Base-by-base conservation (phyloP, 2,888 invertebrate genomes). In the Ditula angustiorana region DNA sequence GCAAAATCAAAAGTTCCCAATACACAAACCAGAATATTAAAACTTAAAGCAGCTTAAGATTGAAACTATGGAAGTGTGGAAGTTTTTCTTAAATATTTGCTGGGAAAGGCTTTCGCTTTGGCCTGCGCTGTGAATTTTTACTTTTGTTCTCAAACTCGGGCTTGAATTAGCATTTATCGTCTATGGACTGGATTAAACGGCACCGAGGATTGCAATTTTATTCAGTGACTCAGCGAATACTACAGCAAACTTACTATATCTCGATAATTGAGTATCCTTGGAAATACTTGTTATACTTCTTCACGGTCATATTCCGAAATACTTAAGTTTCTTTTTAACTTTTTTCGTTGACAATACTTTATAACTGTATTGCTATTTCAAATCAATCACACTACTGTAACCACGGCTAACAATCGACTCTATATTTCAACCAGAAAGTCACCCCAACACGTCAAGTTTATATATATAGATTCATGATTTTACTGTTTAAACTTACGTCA, bases 151-250 rank as follows among this genome's bases (percentile, higher is more conserved):
- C 70, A 80, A 88, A 87, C 78, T 87, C 87, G 67, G 70, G 66
- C 73, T 79, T 74, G 73, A 85, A 88, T 89, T 88, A 85, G 81
- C 88, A 87, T 89, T 87, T 87, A 83, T 87, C 77, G 83, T 76
- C 79, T 81, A 81, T 81, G 78, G 79, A 80, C 77, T 75, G 80
- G 81, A 84, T 83, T 83, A 84, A 84, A 78, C 70, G 73, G 73
- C 74, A 74, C 74, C 74, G 72, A 72, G 72, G 79, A 80, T 79
- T 79, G 79, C 77, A 74, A 77, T 82, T 83, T 86, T 84, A 77
- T 79, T 70, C 76, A 74, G 69, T 66, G 74, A 77, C 74, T 74
- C 72, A 70, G 74, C 64, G 61, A 71, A 72, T 67, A 69, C 70
- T 56, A 65, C 63, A 33, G 44, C 4, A 46, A 52, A n/a, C 28